These are phyloP conservation scores for Cataglyphis livida DNA, from an alignment of 2,888 invertebrate genomes.

Conservation along the genomic window DNA sequence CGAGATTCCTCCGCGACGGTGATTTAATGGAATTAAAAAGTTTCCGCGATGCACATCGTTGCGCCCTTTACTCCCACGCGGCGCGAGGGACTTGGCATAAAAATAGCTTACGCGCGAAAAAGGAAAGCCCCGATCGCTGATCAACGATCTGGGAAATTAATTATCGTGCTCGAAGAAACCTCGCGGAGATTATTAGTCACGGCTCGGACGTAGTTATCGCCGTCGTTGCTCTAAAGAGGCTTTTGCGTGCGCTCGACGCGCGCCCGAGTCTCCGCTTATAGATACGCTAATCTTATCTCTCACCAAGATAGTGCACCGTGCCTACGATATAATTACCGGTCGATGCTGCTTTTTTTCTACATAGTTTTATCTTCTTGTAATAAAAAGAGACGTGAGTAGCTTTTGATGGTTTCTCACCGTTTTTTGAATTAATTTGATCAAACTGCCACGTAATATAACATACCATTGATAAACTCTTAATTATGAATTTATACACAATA, in stretches of 20 bases:
- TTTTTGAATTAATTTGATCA: slow-evolving; percentile 18
- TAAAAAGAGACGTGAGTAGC: neutral
- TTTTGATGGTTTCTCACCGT: neutral
- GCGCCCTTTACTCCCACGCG: slow-evolving; percentile 64
- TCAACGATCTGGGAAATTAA: slow-evolving; percentile 75
- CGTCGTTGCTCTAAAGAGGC: slow-evolving; percentile 62
- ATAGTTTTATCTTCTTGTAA: neutral
- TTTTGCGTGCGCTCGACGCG: slow-evolving; percentile 55
- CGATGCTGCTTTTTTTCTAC: slow-evolving; percentile 48
- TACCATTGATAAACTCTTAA: neutral
- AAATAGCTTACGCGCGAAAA: slow-evolving; percentile 59
- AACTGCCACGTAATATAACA: neutral
- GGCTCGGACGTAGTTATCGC: slow-evolving; percentile 64
- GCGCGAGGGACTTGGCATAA: slow-evolving; percentile 46
- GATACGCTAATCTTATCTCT: slow-evolving; percentile 81
- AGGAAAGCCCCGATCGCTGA: slow-evolving; percentile 65
- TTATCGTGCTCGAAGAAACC: slow-evolving; percentile 67
- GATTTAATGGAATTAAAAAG: slow-evolving; percentile 68
- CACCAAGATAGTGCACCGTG: slow-evolving; percentile 76
- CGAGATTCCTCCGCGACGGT: slow-evolving; percentile 52
- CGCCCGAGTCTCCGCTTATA: slow-evolving; percentile 60
- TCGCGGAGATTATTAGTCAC: slow-evolving; percentile 73
- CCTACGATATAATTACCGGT: slow-evolving; percentile 64
- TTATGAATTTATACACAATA: neutral
- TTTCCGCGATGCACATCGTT: slow-evolving; percentile 61